Evolutionary conservation across 2,113 vertebrate genomes (phyloP).

Genomic region (Romanogobio albipinnatus): DNA sequence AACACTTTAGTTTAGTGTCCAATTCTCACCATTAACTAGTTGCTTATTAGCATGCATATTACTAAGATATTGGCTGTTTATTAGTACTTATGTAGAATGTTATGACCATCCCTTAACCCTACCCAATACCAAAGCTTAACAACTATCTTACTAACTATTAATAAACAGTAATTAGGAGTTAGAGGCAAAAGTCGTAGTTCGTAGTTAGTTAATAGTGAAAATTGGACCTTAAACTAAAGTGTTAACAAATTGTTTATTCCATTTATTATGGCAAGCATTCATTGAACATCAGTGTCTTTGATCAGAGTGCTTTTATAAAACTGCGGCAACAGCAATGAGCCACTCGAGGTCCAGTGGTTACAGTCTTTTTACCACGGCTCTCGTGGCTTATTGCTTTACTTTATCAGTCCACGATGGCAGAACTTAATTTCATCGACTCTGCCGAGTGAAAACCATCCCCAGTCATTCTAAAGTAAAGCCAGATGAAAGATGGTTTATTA

Average conservation of each 20-base stretch:
- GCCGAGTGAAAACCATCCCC: background rate
- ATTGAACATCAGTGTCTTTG: background rate
- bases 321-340: background rate
- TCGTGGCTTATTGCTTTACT: background rate
- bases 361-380: slow-evolving; percentile 1
- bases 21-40: too few species aligned
- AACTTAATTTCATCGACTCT: slow-evolving; percentile 4
- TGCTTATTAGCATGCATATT: too few species aligned
- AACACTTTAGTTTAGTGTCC: too few species aligned
- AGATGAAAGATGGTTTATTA: slow-evolving; percentile 15
- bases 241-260: background rate
- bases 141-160: too few species aligned
- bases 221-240: too few species aligned
- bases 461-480: slow-evolving; percentile 1
- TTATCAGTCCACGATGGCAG: background rate
- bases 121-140: too few species aligned
- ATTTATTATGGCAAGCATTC: background rate
- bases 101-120: too few species aligned
- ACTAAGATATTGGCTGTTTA: too few species aligned
- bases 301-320: background rate
- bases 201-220: too few species aligned
- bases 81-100: too few species aligned
- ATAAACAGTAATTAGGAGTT: too few species aligned
- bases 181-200: too few species aligned
- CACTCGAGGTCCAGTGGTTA: background rate